Conservation (phyloP, 1,140 invertebrate genomes). For the Antheraea mylitta region DNA sequence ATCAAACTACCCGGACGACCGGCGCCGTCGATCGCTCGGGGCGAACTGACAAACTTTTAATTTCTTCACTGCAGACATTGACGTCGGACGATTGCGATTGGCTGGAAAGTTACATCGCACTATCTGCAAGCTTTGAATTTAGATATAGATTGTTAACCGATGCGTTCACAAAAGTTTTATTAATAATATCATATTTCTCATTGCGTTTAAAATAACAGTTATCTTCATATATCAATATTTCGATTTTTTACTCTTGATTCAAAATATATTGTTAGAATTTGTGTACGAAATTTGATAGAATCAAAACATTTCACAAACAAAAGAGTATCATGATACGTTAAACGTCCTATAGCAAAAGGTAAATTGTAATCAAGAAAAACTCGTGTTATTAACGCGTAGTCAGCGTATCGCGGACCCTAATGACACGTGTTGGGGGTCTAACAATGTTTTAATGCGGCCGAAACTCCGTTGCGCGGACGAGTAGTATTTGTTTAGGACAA, state of each 20-base stretch:
- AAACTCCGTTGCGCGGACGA: slow-evolving; percentile 64
- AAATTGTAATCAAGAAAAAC: slow-evolving; percentile 50
- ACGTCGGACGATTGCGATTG: slow-evolving; percentile 61
- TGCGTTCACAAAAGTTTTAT: slow-evolving; percentile 25
- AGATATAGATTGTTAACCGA: slow-evolving; percentile 54
- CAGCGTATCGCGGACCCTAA: slow-evolving; percentile 51
- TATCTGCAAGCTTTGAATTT: slow-evolving; percentile 56
- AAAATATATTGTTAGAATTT: too few species aligned
- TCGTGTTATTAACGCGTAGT: slow-evolving; percentile 36
- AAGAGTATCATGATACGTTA: too few species aligned
- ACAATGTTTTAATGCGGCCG: slow-evolving; percentile 68
- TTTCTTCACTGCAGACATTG: slow-evolving; percentile 65
- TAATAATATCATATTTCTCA: not conserved
- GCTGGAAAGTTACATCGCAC: slow-evolving; percentile 62
- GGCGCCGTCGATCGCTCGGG: slow-evolving; percentile 53
- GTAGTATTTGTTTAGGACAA: slow-evolving; percentile 72
- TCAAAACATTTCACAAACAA: too few species aligned
- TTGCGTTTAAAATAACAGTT: not conserved
- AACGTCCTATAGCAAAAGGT: slow-evolving; percentile 16
- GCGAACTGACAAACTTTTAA: slow-evolving; percentile 67
- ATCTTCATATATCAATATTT: too few species aligned
- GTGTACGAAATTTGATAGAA: too few species aligned
- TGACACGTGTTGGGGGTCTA: slow-evolving; percentile 59
- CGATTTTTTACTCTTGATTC: too few species aligned
- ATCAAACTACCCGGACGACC: slow-evolving; percentile 48